phyloP scores from a whole-genome alignment of 1,140 invertebrate genomes.

The Formica selysi region DNA sequence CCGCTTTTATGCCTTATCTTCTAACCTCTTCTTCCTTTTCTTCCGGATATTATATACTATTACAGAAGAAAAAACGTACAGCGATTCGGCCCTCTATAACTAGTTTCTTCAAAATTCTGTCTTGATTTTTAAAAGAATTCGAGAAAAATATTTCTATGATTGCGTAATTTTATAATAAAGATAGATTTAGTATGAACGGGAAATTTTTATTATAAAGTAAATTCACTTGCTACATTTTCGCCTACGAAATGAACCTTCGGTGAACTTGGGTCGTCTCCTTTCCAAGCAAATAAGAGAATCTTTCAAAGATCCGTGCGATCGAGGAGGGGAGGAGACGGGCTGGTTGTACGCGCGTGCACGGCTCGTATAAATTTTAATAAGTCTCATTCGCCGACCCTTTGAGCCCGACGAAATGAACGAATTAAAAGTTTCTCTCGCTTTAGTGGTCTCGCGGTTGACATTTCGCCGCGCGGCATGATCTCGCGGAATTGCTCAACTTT shows the following conservation, averaged over 20 bases:
- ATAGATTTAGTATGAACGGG: neutral
- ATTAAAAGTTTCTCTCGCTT: constrained; percentile 84
- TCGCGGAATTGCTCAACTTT: constrained; percentile 81
- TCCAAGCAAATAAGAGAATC: constrained; percentile 27
- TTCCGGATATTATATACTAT: constrained; percentile 1
- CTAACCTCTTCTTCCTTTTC: constrained; percentile 24
- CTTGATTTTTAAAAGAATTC: neutral
- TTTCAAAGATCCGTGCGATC: constrained; percentile 35
- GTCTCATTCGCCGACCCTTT: constrained; percentile 82
- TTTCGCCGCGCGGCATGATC: constrained; percentile 78
- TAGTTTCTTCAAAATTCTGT: constrained; percentile 1
- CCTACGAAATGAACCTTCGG: neutral
- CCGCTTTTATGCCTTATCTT: constrained; percentile 59
- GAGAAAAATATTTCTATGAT: neutral
- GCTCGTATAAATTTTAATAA: constrained; percentile 84
- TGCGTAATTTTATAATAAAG: constrained; percentile 11
- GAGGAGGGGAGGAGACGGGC: constrained; percentile 32
- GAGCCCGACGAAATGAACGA: constrained; percentile 83
- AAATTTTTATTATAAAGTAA: neutral
- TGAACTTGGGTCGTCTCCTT: neutral
- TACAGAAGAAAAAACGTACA: neutral
- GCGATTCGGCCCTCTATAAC: neutral
- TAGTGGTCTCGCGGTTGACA: constrained; percentile 84
- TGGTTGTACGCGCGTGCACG: constrained; percentile 27
- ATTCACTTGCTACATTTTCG: constrained; percentile 18